Evolutionary conservation across 2,113 vertebrate species (phyloP).

Genomic region (Onychorhynchus coronatus): DNA sequence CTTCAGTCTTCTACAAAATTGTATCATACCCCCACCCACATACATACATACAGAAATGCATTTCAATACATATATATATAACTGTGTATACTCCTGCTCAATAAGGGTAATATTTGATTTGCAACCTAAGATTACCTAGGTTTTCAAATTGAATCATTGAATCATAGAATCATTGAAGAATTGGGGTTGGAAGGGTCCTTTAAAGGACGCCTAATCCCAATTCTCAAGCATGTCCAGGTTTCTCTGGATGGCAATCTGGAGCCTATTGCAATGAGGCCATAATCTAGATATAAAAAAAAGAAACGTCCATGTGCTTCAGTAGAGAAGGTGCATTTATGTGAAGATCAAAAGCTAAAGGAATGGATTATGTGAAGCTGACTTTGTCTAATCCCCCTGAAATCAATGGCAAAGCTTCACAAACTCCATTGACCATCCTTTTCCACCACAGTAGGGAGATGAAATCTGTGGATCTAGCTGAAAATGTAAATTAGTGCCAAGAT

Average conservation of each 20-base stretch:
- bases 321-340: not conserved
- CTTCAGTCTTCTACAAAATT: not conserved
- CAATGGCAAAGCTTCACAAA: not conserved
- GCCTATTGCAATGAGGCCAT: not conserved
- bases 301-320: fast-evolving
- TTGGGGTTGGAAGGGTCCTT: not conserved
- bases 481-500: not conserved
- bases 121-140: not conserved
- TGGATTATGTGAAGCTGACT: not conserved
- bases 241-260: not conserved
- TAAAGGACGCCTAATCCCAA: not conserved
- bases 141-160: not conserved
- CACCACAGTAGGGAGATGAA: not conserved
- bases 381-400: not conserved
- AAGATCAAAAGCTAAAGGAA: not conserved
- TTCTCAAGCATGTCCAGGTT: not conserved
- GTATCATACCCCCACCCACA: not conserved
- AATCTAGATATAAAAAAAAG: not conserved
- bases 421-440: not conserved
- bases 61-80: not conserved
- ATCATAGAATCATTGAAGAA: not conserved
- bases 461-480: not conserved
- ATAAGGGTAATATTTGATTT: not conserved
- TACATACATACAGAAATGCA: not conserved
- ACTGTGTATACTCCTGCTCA: not conserved